Base-by-base conservation (phyloP, 1,140 invertebrate genomes). In the Drosophila malerkotliana region DNA sequence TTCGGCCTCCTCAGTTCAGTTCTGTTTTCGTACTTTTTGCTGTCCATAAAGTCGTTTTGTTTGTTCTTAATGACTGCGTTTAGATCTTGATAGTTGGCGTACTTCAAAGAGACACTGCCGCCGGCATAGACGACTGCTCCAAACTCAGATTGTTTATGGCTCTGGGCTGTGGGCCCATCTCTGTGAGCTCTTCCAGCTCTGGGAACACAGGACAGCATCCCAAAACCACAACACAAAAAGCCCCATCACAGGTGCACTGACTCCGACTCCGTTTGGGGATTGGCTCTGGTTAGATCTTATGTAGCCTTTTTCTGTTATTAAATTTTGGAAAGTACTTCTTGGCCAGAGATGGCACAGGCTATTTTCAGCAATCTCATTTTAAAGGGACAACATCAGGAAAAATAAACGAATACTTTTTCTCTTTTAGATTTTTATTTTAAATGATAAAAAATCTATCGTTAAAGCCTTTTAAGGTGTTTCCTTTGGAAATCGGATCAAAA, bases 1-100 rank as follows among this genome's bases (percentile, higher is more conserved):
- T 41, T 78, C 18, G 53, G 57, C 62, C 52, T 67, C 73, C 63
- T 67, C 47, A 64, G 63, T 63, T 58, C 34, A 58, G 49, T 53
- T 52, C 45, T 49, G 68, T 51, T 71, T 68, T 81, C 72, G 63
- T 80, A 71, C 74, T 77, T 84, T 87, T 87, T 88, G 82, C 82
- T 82, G 83, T 82, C 83, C 83, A 88, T 88, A 89, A 88, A 88
- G 83, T 88, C 83, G 83, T 88, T 88, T 88, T 88, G 83, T 88
- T 88, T 88, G 83, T 88, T 88, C 83, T 88, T 88, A 88, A 88
- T 88, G 83, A 88, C 83, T 88, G 84, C 83, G 79, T 88, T 88
- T 88, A 88, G 83, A 88, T 88, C 83, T 88, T 88, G 83, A 88
- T 88, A 88, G 82, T 82, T 87, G 79, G 72, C 72, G 63, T 74